A percentile compares a stretch with the other conserved stretches of the same genome.
Conservation (phyloP, 2,888 invertebrate species). For the Cylloceria caligata region DNA sequence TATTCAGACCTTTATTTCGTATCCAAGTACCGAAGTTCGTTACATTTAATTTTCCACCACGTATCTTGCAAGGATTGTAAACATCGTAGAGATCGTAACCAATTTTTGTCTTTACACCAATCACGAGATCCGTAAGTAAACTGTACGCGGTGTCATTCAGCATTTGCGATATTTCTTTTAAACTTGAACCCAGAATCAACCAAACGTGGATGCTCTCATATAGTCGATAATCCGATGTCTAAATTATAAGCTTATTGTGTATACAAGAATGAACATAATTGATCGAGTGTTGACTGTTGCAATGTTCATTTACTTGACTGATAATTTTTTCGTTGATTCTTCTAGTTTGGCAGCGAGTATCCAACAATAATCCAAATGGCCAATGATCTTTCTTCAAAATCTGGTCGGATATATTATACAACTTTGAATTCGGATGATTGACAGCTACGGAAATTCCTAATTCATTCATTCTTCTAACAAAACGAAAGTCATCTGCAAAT, state of each 20-base stretch:
- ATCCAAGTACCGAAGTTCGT: constrained; percentile 75
- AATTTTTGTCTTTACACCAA: constrained; percentile 66
- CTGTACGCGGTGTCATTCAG: constrained; percentile 75
- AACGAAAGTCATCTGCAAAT: constrained; percentile 62
- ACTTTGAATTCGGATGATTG: constrained; percentile 60
- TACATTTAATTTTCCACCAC: constrained; percentile 76
- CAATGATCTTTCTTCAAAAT: constrained; percentile 68
- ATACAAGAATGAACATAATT: neutral
- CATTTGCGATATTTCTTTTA: constrained; percentile 64
- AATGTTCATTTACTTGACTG: constrained; percentile 8
- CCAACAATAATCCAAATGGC: constrained; percentile 74
- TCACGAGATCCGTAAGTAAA: constrained; percentile 74
- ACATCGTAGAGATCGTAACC: constrained; percentile 73
- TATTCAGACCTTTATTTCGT: constrained; percentile 64
- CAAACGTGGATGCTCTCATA: constrained; percentile 76
- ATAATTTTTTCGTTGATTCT: constrained; percentile 53
- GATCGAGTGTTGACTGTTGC: neutral
- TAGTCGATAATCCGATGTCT: constrained; percentile 72
- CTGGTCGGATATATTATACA: constrained; percentile 64
- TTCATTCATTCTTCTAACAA: constrained; percentile 71
- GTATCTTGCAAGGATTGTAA: constrained; percentile 76
- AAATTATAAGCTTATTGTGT: neutral
- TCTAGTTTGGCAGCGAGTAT: constrained; percentile 69
- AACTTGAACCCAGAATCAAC: constrained; percentile 72
- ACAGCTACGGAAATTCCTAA: constrained; percentile 72